These are phyloP conservation scores for Ommatoiulus sabulosus DNA, from an alignment of 2,888 invertebrate species.

Conservation along the genomic window DNA sequence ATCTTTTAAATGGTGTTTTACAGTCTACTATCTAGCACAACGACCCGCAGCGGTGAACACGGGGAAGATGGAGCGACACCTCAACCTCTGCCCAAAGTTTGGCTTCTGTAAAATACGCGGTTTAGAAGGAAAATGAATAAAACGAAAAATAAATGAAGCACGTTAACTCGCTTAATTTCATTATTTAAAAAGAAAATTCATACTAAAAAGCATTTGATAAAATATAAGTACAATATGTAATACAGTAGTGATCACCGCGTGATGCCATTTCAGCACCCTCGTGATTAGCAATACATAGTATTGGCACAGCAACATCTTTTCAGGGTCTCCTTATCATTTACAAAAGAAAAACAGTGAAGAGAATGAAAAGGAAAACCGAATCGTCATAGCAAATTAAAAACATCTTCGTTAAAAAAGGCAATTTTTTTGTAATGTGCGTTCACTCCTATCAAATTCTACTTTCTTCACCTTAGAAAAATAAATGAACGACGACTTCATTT, in stretches of 20 bases:
- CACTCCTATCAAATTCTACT: too few relatives aligned
- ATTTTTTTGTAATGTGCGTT: too few relatives aligned
- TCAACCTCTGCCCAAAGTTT: not conserved
- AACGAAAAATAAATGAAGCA: not conserved
- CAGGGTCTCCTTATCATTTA: not conserved
- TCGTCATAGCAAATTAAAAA: not conserved
- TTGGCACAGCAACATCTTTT: conserved; percentile 21
- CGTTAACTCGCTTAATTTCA: not conserved
- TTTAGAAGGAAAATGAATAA: not conserved
- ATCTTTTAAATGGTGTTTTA: too few relatives aligned
- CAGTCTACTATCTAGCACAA: too few relatives aligned
- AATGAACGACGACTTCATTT: too few relatives aligned
- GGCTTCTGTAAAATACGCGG: conserved; percentile 6
- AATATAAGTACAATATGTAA: conserved; percentile 18
- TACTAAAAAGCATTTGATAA: not conserved
- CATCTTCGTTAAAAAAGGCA: not conserved
- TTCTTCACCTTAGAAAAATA: too few relatives aligned
- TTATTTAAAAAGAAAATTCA: not conserved
- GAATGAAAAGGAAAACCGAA: not conserved
- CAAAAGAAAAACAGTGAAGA: not conserved
- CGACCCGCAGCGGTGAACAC: too few relatives aligned
- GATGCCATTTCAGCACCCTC: not conserved
- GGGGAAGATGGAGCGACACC: too few relatives aligned
- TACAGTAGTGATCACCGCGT: not conserved
- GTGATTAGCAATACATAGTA: conserved; percentile 28